Percentiles rank a stretch among this genome's conserved stretches.
These are phyloP conservation scores for Cephalopholis sonnerati DNA, from an alignment of 2,113 vertebrate species.

Conservation along the genomic window DNA sequence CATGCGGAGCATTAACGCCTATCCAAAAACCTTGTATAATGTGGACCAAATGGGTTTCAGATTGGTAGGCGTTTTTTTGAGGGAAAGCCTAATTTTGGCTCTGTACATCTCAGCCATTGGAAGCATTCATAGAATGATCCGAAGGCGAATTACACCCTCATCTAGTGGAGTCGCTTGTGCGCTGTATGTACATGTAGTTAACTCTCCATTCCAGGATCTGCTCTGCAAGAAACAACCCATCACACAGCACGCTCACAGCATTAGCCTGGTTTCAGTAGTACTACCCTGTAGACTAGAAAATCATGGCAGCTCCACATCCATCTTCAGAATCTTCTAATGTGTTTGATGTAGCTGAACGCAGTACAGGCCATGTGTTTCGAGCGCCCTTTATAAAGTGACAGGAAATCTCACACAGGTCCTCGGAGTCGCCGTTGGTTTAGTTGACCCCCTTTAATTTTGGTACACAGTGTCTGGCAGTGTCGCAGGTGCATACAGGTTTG, in stretches of 20 bases:
- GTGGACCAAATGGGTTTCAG: conserved; percentile 77
- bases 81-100: conserved; percentile 2
- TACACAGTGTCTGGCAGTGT: conserved; percentile 54
- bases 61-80: conserved; percentile 20
- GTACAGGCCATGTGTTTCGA: conserved; percentile 22
- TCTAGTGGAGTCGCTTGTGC: conserved; percentile 35
- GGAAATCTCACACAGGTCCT: conserved; percentile 47
- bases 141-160: conserved; percentile 17
- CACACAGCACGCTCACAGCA: conserved; percentile 15
- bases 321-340: conserved; percentile 26
- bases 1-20: conserved; percentile 14
- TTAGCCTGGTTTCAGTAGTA: conserved; percentile 39
- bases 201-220: conserved; percentile 56
- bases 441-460: conserved; percentile 47
- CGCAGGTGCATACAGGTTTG: conserved; percentile 47
- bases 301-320: conserved; percentile 34
- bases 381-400: conserved; percentile 34
- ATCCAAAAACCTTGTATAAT: conserved; percentile 57
- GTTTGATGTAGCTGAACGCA: conserved; percentile 46
- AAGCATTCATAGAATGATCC: conserved; percentile 24
- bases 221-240: conserved; percentile 19
- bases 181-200: conserved; percentile 39
- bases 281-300: conserved; percentile 31
- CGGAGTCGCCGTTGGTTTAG: conserved; percentile 20
- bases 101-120: conserved; percentile 16